These are phyloP conservation scores for Melanostoma scalare DNA, from an alignment of 2,888 invertebrate species.

Conservation along the genomic window DNA sequence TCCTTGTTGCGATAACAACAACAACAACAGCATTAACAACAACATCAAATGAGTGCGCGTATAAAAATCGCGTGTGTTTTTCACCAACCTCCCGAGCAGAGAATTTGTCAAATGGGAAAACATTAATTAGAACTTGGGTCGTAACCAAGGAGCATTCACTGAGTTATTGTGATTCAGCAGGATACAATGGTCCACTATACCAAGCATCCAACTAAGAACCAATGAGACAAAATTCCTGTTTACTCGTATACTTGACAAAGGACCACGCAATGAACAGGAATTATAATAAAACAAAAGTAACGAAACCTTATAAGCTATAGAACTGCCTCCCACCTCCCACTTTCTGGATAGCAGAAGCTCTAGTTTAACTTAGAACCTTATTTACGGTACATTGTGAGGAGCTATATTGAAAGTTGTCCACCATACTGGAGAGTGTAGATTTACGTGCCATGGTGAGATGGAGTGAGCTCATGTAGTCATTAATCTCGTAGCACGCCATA, in stretches of 20 bases:
- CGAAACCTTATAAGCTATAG: constrained; percentile 55
- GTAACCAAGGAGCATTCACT: constrained; percentile 74
- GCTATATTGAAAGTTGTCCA: constrained; percentile 70
- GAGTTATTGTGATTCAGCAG: constrained; percentile 74
- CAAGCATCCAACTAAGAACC: constrained; percentile 34
- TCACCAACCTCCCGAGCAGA: constrained; percentile 32
- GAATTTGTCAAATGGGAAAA: constrained; percentile 76
- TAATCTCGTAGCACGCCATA: constrained; percentile 78
- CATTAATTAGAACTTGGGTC: constrained; percentile 76
- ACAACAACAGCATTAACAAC: too few species aligned
- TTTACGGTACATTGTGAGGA: constrained; percentile 60
- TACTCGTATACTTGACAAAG: constrained; percentile 63
- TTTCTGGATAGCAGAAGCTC: constrained; percentile 16
- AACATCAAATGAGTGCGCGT: constrained; percentile 57
- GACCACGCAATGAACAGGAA: constrained; percentile 67
- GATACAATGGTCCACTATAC: constrained; percentile 55
- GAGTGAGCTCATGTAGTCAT: constrained; percentile 74
- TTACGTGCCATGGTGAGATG: constrained; percentile 47
- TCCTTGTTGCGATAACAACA: constrained; percentile 14
- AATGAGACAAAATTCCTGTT: constrained; percentile 73
- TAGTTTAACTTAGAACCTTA: constrained; percentile 47
- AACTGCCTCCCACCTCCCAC: constrained; percentile 35
- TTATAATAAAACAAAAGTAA: constrained; percentile 72
- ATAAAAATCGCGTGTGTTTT: constrained; percentile 75
- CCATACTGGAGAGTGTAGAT: constrained; percentile 52